phyloP scores from a whole-genome alignment of 2,113 vertebrate genomes.

The Uropsilus gracilis region DNA sequence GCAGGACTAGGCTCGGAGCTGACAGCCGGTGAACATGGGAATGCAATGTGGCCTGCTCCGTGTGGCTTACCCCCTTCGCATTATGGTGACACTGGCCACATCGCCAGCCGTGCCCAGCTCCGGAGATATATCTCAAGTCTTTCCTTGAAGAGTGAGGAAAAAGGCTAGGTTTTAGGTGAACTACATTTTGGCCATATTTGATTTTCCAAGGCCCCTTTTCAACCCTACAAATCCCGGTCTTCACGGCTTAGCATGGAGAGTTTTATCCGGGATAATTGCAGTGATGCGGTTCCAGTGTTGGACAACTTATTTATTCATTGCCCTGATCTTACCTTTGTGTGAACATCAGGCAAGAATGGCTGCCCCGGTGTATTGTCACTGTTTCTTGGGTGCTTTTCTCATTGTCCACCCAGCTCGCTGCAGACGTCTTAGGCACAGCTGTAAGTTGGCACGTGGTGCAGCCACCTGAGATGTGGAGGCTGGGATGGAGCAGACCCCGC shows the following conservation, averaged over 20 bases:
- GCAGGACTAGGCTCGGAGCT: conserved; percentile 25
- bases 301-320: conserved; percentile 2
- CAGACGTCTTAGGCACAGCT: background rate
- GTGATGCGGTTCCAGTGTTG: background rate
- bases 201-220: background rate
- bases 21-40: conserved; percentile 18
- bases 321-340: background rate
- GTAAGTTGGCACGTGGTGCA: too few species aligned
- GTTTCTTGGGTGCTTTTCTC: conserved; percentile 26
- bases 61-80: conserved; percentile 15
- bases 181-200: background rate
- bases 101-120: background rate
- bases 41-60: conserved; percentile 49
- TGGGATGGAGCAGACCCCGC: background rate
- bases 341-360: background rate
- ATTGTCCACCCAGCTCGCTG: background rate
- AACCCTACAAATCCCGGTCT: background rate
- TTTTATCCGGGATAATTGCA: background rate
- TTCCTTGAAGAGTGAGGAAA: background rate
- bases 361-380: background rate
- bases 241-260: background rate
- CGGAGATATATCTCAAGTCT: background rate
- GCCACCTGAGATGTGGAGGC: too few species aligned
- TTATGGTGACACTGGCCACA: conserved; percentile 48
- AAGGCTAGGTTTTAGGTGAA: background rate